phyloP scores from a whole-genome alignment of 2,888 invertebrate genomes.

The Noctua pronuba region DNA sequence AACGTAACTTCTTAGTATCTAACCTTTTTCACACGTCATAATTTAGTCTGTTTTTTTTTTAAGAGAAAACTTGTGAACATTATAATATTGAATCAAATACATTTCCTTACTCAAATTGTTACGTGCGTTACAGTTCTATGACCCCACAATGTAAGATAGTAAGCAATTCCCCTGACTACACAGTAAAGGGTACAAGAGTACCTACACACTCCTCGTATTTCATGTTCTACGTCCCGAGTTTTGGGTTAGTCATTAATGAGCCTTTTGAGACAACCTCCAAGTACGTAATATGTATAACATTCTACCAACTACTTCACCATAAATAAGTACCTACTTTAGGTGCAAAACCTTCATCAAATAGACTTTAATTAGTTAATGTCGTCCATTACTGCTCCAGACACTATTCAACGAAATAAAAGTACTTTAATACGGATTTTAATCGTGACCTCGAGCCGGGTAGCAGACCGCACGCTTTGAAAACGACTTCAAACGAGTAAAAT shows the following conservation, averaged over 20 bases:
- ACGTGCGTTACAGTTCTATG: slow-evolving; percentile 25
- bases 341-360: slow-evolving; percentile 29
- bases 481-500: slow-evolving; percentile 35
- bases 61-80: background rate
- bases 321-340: slow-evolving; percentile 24
- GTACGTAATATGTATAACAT: slow-evolving; percentile 37
- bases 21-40: background rate
- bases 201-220: slow-evolving; percentile 55
- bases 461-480: slow-evolving; percentile 38
- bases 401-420: slow-evolving; percentile 43
- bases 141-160: slow-evolving; percentile 23
- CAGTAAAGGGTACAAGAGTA: slow-evolving; percentile 52
- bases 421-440: slow-evolving; percentile 40
- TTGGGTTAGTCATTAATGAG: slow-evolving; percentile 65
- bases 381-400: slow-evolving; percentile 8
- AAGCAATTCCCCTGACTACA: slow-evolving; percentile 55
- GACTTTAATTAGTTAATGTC: slow-evolving; percentile 46
- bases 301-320: slow-evolving; percentile 24
- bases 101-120: slow-evolving; percentile 4
- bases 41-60: background rate
- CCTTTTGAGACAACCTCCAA: slow-evolving; percentile 54
- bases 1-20: background rate
- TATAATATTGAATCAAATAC: background rate
- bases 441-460: slow-evolving; percentile 1
- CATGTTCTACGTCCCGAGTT: slow-evolving; percentile 63